Evolutionary conservation across 2,797 vertebrate species (phyloP).

Genomic region (Phalloptychus januarius): DNA sequence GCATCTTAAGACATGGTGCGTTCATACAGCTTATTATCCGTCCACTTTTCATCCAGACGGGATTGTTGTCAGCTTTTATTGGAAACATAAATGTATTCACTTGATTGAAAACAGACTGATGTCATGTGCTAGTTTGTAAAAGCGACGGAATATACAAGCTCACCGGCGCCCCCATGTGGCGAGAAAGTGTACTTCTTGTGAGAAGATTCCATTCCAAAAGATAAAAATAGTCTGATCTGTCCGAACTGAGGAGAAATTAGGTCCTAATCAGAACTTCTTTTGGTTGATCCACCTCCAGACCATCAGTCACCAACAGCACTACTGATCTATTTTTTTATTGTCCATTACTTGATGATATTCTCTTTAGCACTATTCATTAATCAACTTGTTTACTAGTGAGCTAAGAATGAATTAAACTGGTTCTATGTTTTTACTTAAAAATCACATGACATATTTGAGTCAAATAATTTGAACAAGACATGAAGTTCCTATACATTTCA

Average conservation of each 20-base stretch:
- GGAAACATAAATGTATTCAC: not conserved
- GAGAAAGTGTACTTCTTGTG: not conserved
- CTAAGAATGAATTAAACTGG: not conserved
- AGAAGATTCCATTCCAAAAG: not conserved
- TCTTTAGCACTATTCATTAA: not conserved
- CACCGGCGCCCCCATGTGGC: conserved; percentile 53
- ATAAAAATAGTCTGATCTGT: not conserved
- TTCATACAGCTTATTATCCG: not conserved
- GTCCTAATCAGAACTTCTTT: not conserved
- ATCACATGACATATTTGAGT: not conserved
- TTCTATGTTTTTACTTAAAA: not conserved
- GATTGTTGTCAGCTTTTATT: conserved; percentile 3
- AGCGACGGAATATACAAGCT: not conserved
- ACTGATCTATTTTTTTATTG: not conserved
- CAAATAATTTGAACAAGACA: not conserved
- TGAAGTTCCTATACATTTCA: not conserved
- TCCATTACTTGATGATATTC: no score
- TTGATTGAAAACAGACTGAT: not conserved
- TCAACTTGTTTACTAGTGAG: not conserved
- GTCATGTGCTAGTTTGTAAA: not conserved
- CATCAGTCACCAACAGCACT: not conserved
- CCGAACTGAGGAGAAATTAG: not conserved
- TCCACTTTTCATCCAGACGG: not conserved
- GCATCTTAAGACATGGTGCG: not conserved
- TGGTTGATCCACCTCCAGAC: not conserved